Base-by-base conservation (phyloP, 1,140 invertebrate species). In the Formica exsecta region DNA sequence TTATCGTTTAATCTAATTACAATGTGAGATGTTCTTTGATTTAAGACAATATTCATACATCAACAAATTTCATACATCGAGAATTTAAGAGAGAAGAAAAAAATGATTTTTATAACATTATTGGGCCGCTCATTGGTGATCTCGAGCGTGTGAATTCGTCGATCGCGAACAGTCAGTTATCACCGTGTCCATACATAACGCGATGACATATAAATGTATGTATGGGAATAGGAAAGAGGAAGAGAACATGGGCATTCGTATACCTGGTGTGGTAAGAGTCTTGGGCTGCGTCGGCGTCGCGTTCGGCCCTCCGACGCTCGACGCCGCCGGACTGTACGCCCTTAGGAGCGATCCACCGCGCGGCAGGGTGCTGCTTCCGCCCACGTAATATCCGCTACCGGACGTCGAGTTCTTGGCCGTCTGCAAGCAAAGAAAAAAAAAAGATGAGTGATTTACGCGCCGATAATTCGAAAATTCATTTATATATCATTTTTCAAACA, bases 311-410 rank as follows among this genome's bases (percentile, higher is more conserved):
- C 89, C 87, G 22, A 94, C 91, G 19, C 93, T 93, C n/a, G 93
- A 92, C 7, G 94, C 94, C 1, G 96, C 96, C 0, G 97, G 97
- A 54, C 97, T 97, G 92, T 97, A 97, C 4, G 97, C 96, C 65
- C 97, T 94, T 32, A 97, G 94, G 44, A 97, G 93, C 5, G 96
- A 93, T 7, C 96, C 96, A 25, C 96, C 96, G 11, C 96, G 94
- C 1, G 97, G 97, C 36, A 97, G 89, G 0, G 96, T 97, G 51
- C 96, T 96, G 48, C 95, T 95, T 3, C 95, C 94, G 8, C 96
- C 96, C 95, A 97, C 96, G 93, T 97, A 97, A 90, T 97, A 96
- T 85, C 86, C 95, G 91, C 92, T 91, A 80, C 76, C 94, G 85
- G 86, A 94, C 74, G 74, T 92, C 80, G 93, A 93, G 89, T 92